Evolutionary conservation across 2,113 vertebrate species (phyloP).

Genomic region (Takifugu flavidus): DNA sequence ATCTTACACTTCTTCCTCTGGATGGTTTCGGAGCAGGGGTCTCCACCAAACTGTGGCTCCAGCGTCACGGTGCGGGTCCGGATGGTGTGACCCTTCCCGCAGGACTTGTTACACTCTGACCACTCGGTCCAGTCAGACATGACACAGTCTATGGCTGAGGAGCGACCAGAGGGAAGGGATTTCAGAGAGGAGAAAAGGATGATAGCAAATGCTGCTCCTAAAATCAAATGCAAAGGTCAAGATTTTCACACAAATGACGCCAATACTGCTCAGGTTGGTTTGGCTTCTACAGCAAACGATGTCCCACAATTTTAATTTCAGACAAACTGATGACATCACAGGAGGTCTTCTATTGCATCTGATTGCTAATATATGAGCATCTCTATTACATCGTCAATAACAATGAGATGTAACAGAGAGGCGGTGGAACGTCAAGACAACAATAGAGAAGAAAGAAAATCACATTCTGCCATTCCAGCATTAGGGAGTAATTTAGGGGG

Average conservation of each 20-base stretch:
- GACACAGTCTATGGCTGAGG: conserved; percentile 86
- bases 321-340: neutral
- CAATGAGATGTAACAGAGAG: too few species aligned
- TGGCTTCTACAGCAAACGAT: neutral
- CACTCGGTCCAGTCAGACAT: conserved; percentile 93
- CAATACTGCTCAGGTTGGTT: neutral
- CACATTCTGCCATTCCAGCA: too few species aligned
- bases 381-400: neutral
- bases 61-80: conserved; percentile 86
- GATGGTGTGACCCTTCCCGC: conserved; percentile 94
- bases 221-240: too few species aligned
- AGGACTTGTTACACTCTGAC: conserved; percentile 97
- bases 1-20: conserved; percentile 92
- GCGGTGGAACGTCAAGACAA: too few species aligned
- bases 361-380: too few species aligned
- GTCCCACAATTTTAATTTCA: neutral
- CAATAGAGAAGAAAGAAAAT: too few species aligned
- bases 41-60: conserved; percentile 94
- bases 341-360: neutral
- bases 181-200: too few species aligned
- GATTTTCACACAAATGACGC: too few species aligned
- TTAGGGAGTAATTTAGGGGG: too few species aligned
- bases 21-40: conserved; percentile 85
- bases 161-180: conserved; percentile 2
- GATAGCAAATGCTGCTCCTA: too few species aligned